phyloP scores from a whole-genome alignment of 2,113 vertebrate species.

The Australoheros scitulus region DNA sequence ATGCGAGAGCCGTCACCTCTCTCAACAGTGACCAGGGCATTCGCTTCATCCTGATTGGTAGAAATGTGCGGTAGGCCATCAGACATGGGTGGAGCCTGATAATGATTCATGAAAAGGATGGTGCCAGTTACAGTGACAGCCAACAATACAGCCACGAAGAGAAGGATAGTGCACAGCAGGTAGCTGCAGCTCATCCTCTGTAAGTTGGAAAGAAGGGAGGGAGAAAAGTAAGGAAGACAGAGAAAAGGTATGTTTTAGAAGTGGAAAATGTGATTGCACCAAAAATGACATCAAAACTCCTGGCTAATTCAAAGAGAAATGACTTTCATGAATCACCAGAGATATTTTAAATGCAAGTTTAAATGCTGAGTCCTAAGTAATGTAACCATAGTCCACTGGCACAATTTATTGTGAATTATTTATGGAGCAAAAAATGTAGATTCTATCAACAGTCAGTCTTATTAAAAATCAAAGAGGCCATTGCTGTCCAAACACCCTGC shows the following conservation, averaged over 20 bases:
- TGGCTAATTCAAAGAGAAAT: slow-evolving; percentile 22
- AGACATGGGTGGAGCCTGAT: slow-evolving; percentile 82
- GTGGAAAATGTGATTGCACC: slow-evolving; percentile 4
- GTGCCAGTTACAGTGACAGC: slow-evolving; percentile 90
- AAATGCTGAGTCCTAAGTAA: slow-evolving; percentile 5
- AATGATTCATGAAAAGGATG: slow-evolving; percentile 96
- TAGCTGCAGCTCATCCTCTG: slow-evolving; percentile 94
- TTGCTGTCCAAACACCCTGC: slow-evolving; percentile 8
- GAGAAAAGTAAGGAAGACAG: slow-evolving; percentile 1
- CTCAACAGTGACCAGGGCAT: slow-evolving; percentile 95
- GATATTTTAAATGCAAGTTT: slow-evolving; percentile 19
- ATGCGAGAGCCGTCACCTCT: slow-evolving; percentile 91
- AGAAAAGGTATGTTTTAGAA: slow-evolving; percentile 22
- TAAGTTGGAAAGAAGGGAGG: not conserved
- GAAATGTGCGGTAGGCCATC: slow-evolving; percentile 89
- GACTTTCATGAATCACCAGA: slow-evolving; percentile 32
- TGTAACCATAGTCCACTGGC: slow-evolving; percentile 35
- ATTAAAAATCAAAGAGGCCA: not conserved
- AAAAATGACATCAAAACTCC: slow-evolving; percentile 7
- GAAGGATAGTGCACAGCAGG: slow-evolving; percentile 89
- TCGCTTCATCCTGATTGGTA: slow-evolving; percentile 90
- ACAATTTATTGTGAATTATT: slow-evolving; percentile 46
- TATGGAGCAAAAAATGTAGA: slow-evolving; percentile 22
- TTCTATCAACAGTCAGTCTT: slow-evolving; percentile 16
- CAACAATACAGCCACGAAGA: slow-evolving; percentile 91